These are phyloP conservation scores for Dicranocentrus wangi DNA, from an alignment of 2,888 invertebrate genomes.

Conservation along the genomic window DNA sequence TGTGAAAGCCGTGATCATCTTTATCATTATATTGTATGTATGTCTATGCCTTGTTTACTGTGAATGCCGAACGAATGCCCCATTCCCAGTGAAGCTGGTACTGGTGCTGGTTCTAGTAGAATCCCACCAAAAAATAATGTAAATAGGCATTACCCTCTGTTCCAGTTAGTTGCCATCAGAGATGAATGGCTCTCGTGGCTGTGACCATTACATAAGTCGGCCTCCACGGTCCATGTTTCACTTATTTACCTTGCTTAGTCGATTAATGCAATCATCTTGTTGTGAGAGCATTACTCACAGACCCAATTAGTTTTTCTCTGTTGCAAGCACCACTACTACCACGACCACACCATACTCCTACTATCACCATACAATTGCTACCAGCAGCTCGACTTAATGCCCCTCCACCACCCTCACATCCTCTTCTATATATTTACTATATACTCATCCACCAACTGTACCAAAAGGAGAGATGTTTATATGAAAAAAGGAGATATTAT, in stretches of 20 bases:
- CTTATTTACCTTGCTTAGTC: slow-evolving; percentile 61
- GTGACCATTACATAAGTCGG: slow-evolving; percentile 62
- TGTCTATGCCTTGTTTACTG: slow-evolving; percentile 42
- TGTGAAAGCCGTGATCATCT: slow-evolving; percentile 61
- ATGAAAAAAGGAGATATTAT: not conserved
- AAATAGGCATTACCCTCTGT: slow-evolving; percentile 30
- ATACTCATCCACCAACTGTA: no score
- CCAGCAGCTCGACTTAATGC: no score
- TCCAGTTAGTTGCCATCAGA: slow-evolving; percentile 49
- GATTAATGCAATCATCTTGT: slow-evolving; percentile 70
- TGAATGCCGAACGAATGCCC: slow-evolving; percentile 32
- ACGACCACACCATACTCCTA: no score
- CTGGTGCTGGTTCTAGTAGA: no score
- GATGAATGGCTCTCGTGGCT: slow-evolving; percentile 58
- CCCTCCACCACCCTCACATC: not conserved
- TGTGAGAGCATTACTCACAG: slow-evolving; percentile 68
- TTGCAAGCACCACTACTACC: slow-evolving; percentile 12
- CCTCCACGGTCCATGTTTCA: slow-evolving; percentile 63
- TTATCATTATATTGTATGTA: slow-evolving; percentile 23
- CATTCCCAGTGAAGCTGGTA: slow-evolving; percentile 18
- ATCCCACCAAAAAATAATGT: slow-evolving; percentile 41
- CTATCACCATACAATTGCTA: not conserved
- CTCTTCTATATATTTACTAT: no score
- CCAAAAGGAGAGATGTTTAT: no score
- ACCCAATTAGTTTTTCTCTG: slow-evolving; percentile 68